Base-by-base conservation (phyloP, 2,797 vertebrate species). In the Denticeps clupeoides region DNA sequence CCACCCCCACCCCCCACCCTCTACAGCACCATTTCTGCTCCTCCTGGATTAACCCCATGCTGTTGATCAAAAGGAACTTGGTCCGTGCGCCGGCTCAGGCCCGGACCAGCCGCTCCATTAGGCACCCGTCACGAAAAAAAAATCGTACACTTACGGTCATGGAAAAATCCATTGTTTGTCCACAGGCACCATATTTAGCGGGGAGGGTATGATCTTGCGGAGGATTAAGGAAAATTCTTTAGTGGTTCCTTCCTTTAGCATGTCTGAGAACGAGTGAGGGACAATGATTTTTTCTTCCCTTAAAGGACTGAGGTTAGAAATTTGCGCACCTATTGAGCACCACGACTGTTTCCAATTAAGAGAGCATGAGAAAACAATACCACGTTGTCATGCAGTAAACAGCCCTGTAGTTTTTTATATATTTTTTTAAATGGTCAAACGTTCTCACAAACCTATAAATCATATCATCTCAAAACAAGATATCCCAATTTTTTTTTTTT, bases 131-230 rank as follows among this genome's bases (percentile, higher is more conserved):
- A 80, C 74, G 74, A 78, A 67, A 73, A 80, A 74, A 74, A 78
- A 67, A 73, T 70, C 73, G 64, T 77, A 67, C 73, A 70, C 70
- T 68, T 77, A 77, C 75, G 78, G 75, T 79, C 70, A 79, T 78
- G 76, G 74, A 81, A 71, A 78, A 78, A 80, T 79, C 78, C 62
- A 75, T 82, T 74, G 75, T 79, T 75, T 78, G 74, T 79, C 69
- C 71, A 78, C 78, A 78, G 80, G 73, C 79, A 73, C 62, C 71
- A 75, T 72, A 71, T 75, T 77, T 75, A 75, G 76, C 54, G 60
- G n/a, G 67, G 69, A 68, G 72, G 74, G 68, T 68, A 60, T 70
- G 74, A 78, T 74, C 75, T 77, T 77, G 72, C 64, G 55, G 59
- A 68, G 74, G 73, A 81, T 77, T 77, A 77, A 64, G 71, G 70